Evolutionary conservation across 2,113 vertebrate species (phyloP), one percentile per base, ranked within the genome.

Genomic region (Tamias sibiricus): DNA sequence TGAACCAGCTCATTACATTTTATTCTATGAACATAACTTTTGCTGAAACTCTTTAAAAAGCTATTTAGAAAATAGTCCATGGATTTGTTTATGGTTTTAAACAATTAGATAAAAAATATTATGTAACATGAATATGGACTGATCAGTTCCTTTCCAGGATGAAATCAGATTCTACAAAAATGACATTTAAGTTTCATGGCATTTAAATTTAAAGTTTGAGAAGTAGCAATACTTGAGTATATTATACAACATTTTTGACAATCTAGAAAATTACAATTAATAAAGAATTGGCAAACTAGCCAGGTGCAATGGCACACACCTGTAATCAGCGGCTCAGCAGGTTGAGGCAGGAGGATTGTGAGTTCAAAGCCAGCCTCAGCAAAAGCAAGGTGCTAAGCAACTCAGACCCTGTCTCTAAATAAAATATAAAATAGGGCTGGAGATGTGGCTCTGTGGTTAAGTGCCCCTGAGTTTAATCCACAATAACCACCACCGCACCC

Each of bases 161-260:
- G 14, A 86, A 90, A 81, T 95, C 74, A 95, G 79, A 64, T 93
- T 47, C 62, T 82, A 52, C 6, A 76, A 86, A 64, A 76, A 82
- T 11, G 30, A 77, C 35, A 20, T 95, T 95, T 66, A 49, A 47
- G 85, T 90, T 95, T 54, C 44, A 40, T 8, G 30, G 77, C 40
- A 20, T 95, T 95, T 57, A 49, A 47, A 89, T 90, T 95, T 54
- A 44, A 44, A 40, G 6, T 91, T 71, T 71, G 69, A 87, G 19
- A 95, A 82, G 28, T 8, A 57, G 52, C 62, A 47, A 37, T 64
- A 71, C 42, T 87, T 93, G 68, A 68, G 20, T 76, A 16, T 82
- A 66, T 64, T n/a, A 32, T 9, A 74, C n/a, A 49, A 28, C 75
- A 69, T 80, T 59, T 68, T 28, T 68, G n/a, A 37, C 62, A 59